Evolutionary conservation across 2,797 vertebrate genomes (phyloP).

Genomic region (Champsocephalus gunnari): DNA sequence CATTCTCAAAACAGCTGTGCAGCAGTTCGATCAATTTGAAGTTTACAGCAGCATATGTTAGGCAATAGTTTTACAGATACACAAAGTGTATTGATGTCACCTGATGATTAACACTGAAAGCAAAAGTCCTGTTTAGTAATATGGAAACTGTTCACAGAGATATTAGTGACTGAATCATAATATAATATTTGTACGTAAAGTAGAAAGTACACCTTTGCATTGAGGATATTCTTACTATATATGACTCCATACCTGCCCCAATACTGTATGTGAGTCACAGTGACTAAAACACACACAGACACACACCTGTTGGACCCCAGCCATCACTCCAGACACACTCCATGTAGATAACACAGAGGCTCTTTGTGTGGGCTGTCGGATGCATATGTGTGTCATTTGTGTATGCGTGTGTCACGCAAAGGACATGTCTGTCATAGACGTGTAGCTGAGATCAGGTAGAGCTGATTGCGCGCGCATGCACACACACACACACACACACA

Average conservation of each 20-base stretch:
- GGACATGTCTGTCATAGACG: conserved; percentile 52
- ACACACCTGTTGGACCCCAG: conserved; percentile 41
- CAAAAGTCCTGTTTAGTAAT: neutral
- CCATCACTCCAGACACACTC: conserved; percentile 59
- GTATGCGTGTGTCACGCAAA: conserved; percentile 48
- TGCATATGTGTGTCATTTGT: conserved; percentile 37
- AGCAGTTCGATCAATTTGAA: neutral
- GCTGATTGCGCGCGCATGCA: conserved; percentile 13
- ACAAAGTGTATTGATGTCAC: neutral
- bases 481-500: neutral
- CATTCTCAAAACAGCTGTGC: neutral
- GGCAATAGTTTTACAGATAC: neutral
- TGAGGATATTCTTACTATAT: neutral
- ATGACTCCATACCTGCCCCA: conserved; percentile 43
- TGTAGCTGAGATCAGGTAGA: conserved; percentile 60
- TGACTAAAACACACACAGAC: conserved; percentile 46
- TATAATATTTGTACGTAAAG: neutral
- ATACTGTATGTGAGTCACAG: conserved; percentile 48
- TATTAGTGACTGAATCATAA: neutral
- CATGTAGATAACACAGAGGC: conserved; percentile 67
- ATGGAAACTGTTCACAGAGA: neutral
- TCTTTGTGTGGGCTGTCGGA: conserved; percentile 64
- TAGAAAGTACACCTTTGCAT: neutral
- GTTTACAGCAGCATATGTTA: neutral
- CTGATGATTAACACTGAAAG: neutral